phyloP scores from a whole-genome alignment of 1,140 invertebrate genomes.

The Danaus plexippus region DNA sequence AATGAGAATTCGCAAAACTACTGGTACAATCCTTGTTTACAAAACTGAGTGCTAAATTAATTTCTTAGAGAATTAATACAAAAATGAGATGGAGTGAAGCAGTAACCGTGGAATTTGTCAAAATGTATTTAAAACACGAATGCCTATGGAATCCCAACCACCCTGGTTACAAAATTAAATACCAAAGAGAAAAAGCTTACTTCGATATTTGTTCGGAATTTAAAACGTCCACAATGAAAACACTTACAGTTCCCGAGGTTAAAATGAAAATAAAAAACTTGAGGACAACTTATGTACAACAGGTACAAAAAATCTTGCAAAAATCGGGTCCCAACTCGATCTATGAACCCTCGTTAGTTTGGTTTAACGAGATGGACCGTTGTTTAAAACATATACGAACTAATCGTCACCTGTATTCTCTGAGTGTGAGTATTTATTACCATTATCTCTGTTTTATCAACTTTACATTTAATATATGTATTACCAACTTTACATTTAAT shows the following conservation, averaged over 20 bases:
- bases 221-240: slow-evolving; percentile 46
- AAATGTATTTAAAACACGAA: slow-evolving; percentile 65
- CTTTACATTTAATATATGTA: slow-evolving; percentile 9
- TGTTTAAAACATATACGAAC: slow-evolving; percentile 54
- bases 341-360: slow-evolving; percentile 56
- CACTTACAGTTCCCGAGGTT: slow-evolving; percentile 48
- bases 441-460: slow-evolving; percentile 6
- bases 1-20: no score
- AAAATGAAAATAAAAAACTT: slow-evolving; percentile 70
- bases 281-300: slow-evolving; percentile 63
- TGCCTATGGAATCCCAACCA: slow-evolving; percentile 67
- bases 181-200: slow-evolving; percentile 55
- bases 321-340: slow-evolving; percentile 59
- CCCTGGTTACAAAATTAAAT: slow-evolving; percentile 55
- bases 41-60: no score
- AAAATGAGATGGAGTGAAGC: slow-evolving; percentile 63
- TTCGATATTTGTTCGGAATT: slow-evolving; percentile 50
- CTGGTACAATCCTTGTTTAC: no score
- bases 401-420: slow-evolving; percentile 28
- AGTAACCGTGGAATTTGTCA: slow-evolving; percentile 64
- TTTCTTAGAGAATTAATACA: background rate
- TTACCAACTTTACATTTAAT: slow-evolving; percentile 8
- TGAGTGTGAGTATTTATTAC: background rate
- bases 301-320: slow-evolving; percentile 66
- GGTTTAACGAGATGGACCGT: slow-evolving; percentile 65